phyloP scores from a whole-genome alignment of 92 coral and sea anemone genomes.

The Pocillopora grandis region DNA sequence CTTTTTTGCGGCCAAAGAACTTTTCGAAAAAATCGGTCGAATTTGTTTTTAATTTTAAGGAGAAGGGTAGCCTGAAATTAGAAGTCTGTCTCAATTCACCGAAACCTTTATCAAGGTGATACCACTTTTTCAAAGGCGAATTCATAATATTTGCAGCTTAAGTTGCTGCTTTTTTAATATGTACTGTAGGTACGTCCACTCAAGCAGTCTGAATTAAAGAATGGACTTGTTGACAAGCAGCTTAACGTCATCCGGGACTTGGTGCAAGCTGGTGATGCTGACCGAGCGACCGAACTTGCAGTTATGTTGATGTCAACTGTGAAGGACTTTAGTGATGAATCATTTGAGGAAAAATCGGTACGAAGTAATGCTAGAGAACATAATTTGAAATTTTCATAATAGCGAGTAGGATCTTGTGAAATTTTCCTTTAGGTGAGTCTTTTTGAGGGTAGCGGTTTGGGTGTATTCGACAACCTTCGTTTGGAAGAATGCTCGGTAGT shows the following conservation, averaged over 20 bases:
- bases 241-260: conserved; percentile 21
- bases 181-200: conserved; percentile 31
- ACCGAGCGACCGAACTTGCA: conserved; percentile 36
- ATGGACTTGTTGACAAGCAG: conserved; percentile 9
- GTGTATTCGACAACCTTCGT: no score
- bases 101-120: no score
- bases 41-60: neutral
- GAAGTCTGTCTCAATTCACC: neutral
- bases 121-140: no score
- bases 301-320: conserved; percentile 25
- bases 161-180: neutral
- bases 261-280: conserved; percentile 23
- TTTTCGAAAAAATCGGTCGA: no score
- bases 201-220: neutral
- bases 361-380: no score
- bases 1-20: neutral
- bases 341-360: conserved; percentile 18
- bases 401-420: no score
- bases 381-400: no score
- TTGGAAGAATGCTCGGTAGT: no score
- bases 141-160: no score
- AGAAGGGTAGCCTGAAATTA: neutral
- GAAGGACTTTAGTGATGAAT: neutral
- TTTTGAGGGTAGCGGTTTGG: no score
- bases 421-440: no score